Evolutionary conservation across 2,797 vertebrate genomes (phyloP).

Genomic region (Sebastes matsubarae): DNA sequence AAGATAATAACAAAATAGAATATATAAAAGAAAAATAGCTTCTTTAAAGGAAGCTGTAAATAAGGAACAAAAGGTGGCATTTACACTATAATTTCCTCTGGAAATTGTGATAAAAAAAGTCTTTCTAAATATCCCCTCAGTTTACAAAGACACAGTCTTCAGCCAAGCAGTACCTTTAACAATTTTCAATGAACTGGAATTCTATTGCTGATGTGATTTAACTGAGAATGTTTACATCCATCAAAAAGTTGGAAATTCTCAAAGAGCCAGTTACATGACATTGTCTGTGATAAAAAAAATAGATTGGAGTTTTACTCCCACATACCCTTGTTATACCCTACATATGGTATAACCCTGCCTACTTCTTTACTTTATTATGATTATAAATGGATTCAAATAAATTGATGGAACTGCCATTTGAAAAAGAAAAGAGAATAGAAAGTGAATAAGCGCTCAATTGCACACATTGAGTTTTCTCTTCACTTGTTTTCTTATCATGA

Average conservation of each 20-base stretch:
- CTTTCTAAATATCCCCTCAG: neutral
- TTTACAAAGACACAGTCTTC: neutral
- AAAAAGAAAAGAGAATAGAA: neutral
- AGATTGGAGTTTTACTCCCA: neutral
- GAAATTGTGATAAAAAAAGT: neutral
- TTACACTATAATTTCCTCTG: neutral
- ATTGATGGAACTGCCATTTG: neutral
- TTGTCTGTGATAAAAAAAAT: neutral
- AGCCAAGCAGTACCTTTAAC: neutral
- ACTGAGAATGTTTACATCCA: neutral
- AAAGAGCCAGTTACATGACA: neutral
- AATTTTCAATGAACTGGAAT: neutral
- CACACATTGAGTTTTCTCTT: neutral
- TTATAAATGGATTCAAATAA: neutral
- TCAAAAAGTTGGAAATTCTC: neutral
- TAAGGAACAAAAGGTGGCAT: neutral
- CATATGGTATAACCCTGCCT: neutral
- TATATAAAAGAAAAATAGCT: neutral
- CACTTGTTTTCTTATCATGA: neutral
- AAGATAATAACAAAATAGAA: neutral
- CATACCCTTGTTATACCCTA: neutral
- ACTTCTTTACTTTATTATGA: neutral
- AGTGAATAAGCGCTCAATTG: neutral
- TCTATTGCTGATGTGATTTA: neutral
- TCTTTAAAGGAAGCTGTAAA: neutral